Conservation (phyloP, 2,797 vertebrate genomes). For the Diglossa cyanea region DNA sequence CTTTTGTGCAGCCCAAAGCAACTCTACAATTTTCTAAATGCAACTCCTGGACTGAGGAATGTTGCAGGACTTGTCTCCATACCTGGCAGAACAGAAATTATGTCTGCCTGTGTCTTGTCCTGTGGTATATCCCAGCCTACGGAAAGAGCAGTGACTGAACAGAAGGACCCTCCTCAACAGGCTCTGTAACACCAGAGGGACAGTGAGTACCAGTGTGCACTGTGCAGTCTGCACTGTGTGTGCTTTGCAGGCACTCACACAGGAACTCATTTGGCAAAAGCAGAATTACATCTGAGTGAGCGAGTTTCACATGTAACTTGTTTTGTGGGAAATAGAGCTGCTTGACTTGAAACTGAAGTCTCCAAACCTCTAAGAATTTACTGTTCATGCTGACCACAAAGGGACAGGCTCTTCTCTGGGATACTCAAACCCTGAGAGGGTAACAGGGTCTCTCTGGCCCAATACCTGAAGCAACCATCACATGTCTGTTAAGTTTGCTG, state of each 20-base stretch:
- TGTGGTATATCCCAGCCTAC: neutral
- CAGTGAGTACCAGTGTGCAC: neutral
- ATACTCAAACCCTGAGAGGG: neutral
- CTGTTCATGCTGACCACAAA: neutral
- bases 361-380: neutral
- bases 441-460: accelerated
- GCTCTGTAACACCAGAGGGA: neutral
- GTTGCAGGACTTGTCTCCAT: neutral
- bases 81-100: neutral
- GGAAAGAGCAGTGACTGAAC: neutral
- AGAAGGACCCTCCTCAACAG: neutral
- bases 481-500: neutral
- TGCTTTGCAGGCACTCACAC: too few relatives aligned
- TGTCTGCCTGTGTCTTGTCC: accelerated
- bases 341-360: neutral
- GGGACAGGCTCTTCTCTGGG: neutral
- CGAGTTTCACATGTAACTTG: neutral
- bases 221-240: neutral
- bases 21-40: neutral
- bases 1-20: neutral
- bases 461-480: neutral
- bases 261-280: neutral
- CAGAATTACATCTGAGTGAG: neutral
- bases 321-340: neutral
- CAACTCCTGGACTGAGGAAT: neutral